Percentiles rank a stretch among this genome's conserved stretches.
Evolutionary conservation across 2,797 vertebrate genomes (phyloP).

Genomic region (Spizella passerina): DNA sequence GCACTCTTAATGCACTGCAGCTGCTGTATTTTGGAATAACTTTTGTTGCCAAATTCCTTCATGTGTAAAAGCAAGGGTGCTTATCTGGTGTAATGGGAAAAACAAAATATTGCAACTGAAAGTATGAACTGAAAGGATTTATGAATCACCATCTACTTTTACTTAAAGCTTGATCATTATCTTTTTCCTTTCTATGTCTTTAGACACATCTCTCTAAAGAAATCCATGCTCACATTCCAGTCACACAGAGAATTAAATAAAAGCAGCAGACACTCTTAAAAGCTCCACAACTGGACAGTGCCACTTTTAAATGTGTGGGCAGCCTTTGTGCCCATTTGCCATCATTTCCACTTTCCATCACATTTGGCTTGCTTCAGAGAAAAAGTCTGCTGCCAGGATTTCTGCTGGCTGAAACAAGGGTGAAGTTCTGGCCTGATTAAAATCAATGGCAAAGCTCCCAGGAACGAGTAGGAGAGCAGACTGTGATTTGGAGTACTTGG

Average conservation of each 20-base stretch:
- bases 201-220: not conserved
- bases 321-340: not conserved
- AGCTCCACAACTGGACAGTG: not conserved
- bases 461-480: not conserved
- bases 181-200: not conserved
- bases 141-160: not conserved
- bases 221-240: not conserved
- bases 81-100: not conserved
- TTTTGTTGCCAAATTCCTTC: not conserved
- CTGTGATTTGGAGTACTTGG: conserved; percentile 27
- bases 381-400: conserved; percentile 11
- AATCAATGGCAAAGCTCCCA: conserved; percentile 40
- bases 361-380: not conserved
- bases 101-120: not conserved
- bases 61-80: not conserved
- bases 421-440: conserved; percentile 32
- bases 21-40: conserved; percentile 7
- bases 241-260: not conserved
- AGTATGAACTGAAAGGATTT: not conserved
- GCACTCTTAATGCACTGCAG: conserved; percentile 30
- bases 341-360: not conserved
- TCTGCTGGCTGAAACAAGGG: conserved; percentile 35
- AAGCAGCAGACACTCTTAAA: not conserved
- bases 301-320: not conserved
- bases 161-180: not conserved